Evolutionary conservation across 1,140 invertebrate species (phyloP).

Genomic region (Mizuhopecten yessoensis): DNA sequence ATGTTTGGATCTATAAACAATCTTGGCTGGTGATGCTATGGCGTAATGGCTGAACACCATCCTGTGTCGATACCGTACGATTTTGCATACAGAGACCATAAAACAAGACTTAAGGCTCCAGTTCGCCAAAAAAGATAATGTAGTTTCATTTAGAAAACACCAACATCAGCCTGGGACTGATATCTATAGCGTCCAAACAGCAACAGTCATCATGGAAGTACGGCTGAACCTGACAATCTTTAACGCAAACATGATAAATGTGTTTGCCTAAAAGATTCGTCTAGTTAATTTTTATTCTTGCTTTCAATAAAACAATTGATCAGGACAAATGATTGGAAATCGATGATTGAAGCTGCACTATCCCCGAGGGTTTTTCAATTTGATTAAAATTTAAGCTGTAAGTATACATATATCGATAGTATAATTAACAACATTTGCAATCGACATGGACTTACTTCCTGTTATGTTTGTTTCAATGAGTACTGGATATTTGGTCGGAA

Average conservation of each 20-base stretch:
- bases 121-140: slow-evolving; percentile 34
- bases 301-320: background rate
- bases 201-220: background rate
- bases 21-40: background rate
- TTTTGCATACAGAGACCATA: slow-evolving; percentile 4
- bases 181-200: background rate
- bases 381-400: too few species aligned
- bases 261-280: background rate
- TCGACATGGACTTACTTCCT: too few species aligned
- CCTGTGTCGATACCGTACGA: background rate
- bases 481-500: too few species aligned
- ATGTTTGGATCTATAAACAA: slow-evolving; percentile 1
- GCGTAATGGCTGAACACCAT: background rate
- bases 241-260: background rate
- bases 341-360: background rate
- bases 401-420: too few species aligned
- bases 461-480: too few species aligned
- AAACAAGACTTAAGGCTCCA: slow-evolving; percentile 1
- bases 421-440: too few species aligned
- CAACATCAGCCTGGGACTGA: background rate
- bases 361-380: background rate
- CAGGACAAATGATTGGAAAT: background rate
- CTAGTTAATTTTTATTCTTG: background rate
- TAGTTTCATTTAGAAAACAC: background rate
- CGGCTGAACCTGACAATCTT: background rate